Base-by-base conservation (phyloP, 2,888 invertebrate genomes). In the Oithona nana region DNA sequence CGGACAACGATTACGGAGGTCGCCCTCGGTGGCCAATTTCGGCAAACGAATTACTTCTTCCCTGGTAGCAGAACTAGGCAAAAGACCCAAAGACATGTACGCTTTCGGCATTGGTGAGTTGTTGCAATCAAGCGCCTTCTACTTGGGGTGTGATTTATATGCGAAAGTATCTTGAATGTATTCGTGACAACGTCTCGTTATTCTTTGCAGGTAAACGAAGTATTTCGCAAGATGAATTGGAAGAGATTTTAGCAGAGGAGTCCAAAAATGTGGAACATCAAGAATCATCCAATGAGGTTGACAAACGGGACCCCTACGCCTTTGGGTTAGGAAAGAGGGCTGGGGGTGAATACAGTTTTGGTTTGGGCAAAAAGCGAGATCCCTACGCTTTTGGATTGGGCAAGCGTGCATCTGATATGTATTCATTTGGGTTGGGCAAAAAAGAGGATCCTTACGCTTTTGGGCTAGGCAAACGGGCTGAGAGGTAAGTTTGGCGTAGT, bases 231-330 rank as follows among this genome's bases (percentile, higher is more conserved):
- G 20, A 57, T 4, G 57, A 57, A 31, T 30, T 57, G 57, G 48
- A 57, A 22, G 30, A 30, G 3, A 30, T 57, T 31, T 31, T 57
- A 1, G 31, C 57, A 8, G n/a, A 31, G 31, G 57, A 31, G 20
- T 20, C 30, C 3, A n/a, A 20, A 8, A 26, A 20, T 20, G 24
- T 24, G 3, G 24, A 20, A 20, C 3, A 20, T 54, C 54, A 54
- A 54, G 57, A 20, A 4, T n/a, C n/a, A n/a, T n/a, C n/a, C n/a
- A n/a, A n/a, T n/a, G n/a, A n/a, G n/a, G n/a, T n/a, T n/a, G 80
- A 80, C 2, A 80, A 80, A 64, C 75, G 80, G 1, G 68, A 67
- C 57, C 67, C 67, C 16, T 64, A 64, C 60, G 61, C 30, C 68
- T 71, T 57, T 71, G 68, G 67, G 64, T 0, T 57, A 20, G 57